Evolutionary conservation across 1,140 invertebrate species (phyloP), one percentile per base, ranked within the genome.

Genomic region (Uloborus diversus): DNA sequence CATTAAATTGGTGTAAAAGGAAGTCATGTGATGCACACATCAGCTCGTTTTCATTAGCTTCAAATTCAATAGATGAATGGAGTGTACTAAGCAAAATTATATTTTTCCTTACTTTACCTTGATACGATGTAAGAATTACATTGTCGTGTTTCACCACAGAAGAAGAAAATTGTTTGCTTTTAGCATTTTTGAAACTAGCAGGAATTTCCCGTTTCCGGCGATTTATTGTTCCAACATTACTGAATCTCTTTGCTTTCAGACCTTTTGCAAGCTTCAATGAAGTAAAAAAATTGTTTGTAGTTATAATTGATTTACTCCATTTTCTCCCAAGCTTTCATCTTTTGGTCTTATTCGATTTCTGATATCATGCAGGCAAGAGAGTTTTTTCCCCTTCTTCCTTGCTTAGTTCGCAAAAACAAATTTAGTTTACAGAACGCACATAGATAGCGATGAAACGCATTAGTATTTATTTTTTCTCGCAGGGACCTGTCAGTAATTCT

Each of bases 1-100:
- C n/a, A n/a, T n/a, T n/a, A n/a, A n/a, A n/a, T n/a, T n/a, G n/a
- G n/a, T n/a, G n/a, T n/a, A n/a, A n/a, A n/a, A n/a, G n/a, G n/a
- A n/a, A n/a, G n/a, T n/a, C n/a, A n/a, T n/a, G n/a, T n/a, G n/a
- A n/a, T n/a, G n/a, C n/a, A n/a, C n/a, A n/a, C n/a, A n/a, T n/a
- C n/a, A n/a, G n/a, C n/a, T n/a, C n/a, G n/a, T n/a, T 51, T 51
- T n/a, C 49, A 51, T 13, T 51, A 51, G 7, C 13, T 51, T 51
- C 49, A 51, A 51, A 51, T 51, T 51, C 49, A 51, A 13, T 20
- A n/a, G 49, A 51, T 51, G 49, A 51, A 51, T 51, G 49, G n/a
- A 51, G 49, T 51, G 49, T 51, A 51, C 49, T 51, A n/a, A 51
- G 20, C 49, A 20, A 51, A 7, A 51, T 51, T 51, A 51, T 20